Evolutionary conservation across 2,113 vertebrate species (phyloP), one percentile per base, ranked within the genome.

Genomic region (Peromyscus leucopus): DNA sequence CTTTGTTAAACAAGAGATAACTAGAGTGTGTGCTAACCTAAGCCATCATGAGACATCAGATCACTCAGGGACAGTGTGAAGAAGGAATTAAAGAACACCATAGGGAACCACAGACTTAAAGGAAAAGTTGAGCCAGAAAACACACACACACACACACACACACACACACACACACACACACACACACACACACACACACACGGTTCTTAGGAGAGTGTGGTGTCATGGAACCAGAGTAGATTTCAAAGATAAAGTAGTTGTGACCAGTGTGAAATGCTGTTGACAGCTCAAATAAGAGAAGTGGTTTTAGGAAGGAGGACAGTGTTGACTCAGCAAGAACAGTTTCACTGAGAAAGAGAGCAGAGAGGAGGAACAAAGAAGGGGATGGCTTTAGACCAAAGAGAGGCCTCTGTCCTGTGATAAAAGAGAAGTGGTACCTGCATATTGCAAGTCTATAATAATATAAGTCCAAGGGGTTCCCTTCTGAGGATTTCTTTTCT

Each of bases 291-390:
- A 84, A 59, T 65, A 89, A 95, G 74, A 75, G 48, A 92, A 96
- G 48, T 90, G 83, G 69, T 83, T 90, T 97, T 87, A 90, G 75
- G 92, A 90, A 88, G 51, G 39, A 95, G 74, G 83, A 19, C 57
- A 94, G n/a, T 92, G 93, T 36, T 88, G 80, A 89, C 63, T 95
- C 85, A 85, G 84, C 7, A 82, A 93, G 39, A 96, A 39, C 55
- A 74, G 72, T 79, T 82, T 80, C 87, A 61, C 15, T 92, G 61
- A 93, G 7, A 93, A 28, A n/a, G 87, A 36, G 28, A 87, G 57
- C 21, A 93, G 57, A 42, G 36, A 89, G 59, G 61, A 94, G 72
- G 75, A 65, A 67, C 2, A 78, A 92, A 94, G 63, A 33, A 78
- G 28, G 61, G 21, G 26, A n/a, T 84, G n/a, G 22, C 61, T 46